phyloP scores from a whole-genome alignment of 2,797 vertebrate genomes.

The Enteromius fasciolatus region DNA sequence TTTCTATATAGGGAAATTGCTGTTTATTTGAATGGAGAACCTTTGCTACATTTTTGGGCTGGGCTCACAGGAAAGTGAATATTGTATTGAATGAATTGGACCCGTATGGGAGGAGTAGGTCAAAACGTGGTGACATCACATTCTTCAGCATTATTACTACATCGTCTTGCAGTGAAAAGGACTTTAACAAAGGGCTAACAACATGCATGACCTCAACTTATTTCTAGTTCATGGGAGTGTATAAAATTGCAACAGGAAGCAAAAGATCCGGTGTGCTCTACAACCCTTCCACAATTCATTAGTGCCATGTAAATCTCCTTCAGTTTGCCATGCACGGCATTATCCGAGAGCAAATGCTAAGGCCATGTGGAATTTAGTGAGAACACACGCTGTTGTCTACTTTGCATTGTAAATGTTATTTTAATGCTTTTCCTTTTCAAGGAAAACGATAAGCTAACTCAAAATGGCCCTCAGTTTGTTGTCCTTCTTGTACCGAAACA shows the following conservation, averaged over 20 bases:
- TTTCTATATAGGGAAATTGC: conserved; percentile 6
- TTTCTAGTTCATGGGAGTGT: neutral
- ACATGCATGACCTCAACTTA: neutral
- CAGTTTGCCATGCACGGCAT: neutral
- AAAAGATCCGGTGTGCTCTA: neutral
- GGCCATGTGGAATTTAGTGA: neutral
- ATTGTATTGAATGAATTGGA: conserved; percentile 26
- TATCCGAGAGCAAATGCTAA: neutral
- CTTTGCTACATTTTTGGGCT: neutral
- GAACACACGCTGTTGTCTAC: neutral
- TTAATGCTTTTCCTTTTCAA: conserved; percentile 6
- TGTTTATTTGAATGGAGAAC: neutral
- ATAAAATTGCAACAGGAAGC: conserved; percentile 13
- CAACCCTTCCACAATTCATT: neutral
- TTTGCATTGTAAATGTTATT: conserved; percentile 39
- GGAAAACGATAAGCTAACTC: neutral
- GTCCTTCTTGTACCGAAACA: neutral
- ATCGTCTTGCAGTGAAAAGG: conserved; percentile 8
- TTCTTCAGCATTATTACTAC: conserved; percentile 23
- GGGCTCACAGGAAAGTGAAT: conserved; percentile 30
- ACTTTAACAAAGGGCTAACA: neutral
- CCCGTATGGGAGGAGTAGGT: conserved; percentile 34
- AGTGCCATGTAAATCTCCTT: neutral
- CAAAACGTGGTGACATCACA: conserved; percentile 44
- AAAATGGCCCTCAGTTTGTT: neutral